Evolutionary conservation across 2,797 vertebrate species (phyloP).

Genomic region (Acestrorhynchus altus): DNA sequence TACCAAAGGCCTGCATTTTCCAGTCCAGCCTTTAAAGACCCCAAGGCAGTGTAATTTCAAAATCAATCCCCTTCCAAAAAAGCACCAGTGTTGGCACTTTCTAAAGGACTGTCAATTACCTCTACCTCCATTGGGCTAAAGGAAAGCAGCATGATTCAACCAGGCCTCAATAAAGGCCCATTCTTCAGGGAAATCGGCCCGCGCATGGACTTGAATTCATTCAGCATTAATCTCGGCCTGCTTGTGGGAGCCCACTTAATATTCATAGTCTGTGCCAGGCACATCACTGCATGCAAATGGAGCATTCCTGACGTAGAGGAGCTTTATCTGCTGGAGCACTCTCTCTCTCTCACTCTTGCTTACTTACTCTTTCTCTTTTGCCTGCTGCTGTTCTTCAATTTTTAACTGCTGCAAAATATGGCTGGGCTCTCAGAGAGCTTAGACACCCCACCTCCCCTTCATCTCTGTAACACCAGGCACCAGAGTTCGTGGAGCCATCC

Average conservation of each 20-base stretch:
- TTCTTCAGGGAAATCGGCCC: conserved; percentile 85
- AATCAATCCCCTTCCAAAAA: conserved; percentile 51
- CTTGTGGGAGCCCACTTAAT: conserved; percentile 85
- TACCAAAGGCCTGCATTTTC: conserved; percentile 65
- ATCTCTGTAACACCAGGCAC: background rate
- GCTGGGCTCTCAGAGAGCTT: background rate
- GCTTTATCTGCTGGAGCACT: conserved; percentile 48
- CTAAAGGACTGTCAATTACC: conserved; percentile 84
- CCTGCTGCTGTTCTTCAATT: conserved; percentile 13
- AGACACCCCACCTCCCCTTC: background rate
- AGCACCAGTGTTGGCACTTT: conserved; percentile 76
- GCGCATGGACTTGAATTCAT: conserved; percentile 86
- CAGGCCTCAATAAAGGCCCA: conserved; percentile 83
- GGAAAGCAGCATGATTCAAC: conserved; percentile 87
- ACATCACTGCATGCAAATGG: conserved; percentile 72
- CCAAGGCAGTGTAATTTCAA: conserved; percentile 59
- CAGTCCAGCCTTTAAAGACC: conserved; percentile 52
- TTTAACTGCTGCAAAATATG: conserved; percentile 30
- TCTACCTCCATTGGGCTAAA: conserved; percentile 77
- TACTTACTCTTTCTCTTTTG: too few relatives aligned
- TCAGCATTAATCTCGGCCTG: conserved; percentile 75
- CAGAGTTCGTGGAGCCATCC: conserved; percentile 10
- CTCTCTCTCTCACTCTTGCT: conserved; percentile 7
- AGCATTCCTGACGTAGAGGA: conserved; percentile 64
- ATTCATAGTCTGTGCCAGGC: conserved; percentile 80